Evolutionary conservation across 2,888 invertebrate species (phyloP), one percentile per base, ranked within the genome.

Genomic region (Epiblema foenella): DNA sequence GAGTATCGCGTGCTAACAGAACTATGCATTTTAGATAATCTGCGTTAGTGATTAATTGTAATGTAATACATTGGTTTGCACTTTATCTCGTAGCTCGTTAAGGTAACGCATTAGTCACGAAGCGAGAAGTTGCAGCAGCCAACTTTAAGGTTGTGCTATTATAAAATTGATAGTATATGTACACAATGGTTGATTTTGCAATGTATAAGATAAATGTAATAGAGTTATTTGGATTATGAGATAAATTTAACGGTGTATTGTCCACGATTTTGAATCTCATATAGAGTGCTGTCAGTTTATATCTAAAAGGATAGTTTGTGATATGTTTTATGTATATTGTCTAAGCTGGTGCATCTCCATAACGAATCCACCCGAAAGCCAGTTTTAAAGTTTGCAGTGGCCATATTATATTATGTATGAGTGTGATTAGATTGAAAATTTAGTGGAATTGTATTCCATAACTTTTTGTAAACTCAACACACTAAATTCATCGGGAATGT

Each of bases 81-180:
- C 81, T 83, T 80, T 78, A 80, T 85, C 81, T 84, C 83, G 75
- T 83, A 85, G 80, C 75, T 67, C 77, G 73, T 68, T 85, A 82
- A 83, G 81, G 82, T 85, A 79, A 85, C 84, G 66, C 65, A 83
- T 87, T 89, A 91, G 89, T 83, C 81, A 79, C 85, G 83, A 76
- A 79, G 78, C 78, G 75, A 77, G 82, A 76, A 86, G 87, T 89
- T 86, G 89, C 86, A 77, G 83, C 81, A 82, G 83, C 84, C 85
- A 86, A 90, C 86, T 86, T 83, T 79, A 83, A 83, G 93, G 92
- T 92, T 93, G 91, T 91, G 87, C 87, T 89, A 89, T 81, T 72
- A 70, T 78, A 75, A 73, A 74, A 76, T 68, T 72, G 73, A 76
- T 71, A 73, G 72, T 71, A 70, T 77, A 76, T 70, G 66, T 69